Evolutionary conservation across 2,888 invertebrate genomes (phyloP), one percentile per base, ranked within the genome.

Genomic region (Drosophila pseudotakahashii): DNA sequence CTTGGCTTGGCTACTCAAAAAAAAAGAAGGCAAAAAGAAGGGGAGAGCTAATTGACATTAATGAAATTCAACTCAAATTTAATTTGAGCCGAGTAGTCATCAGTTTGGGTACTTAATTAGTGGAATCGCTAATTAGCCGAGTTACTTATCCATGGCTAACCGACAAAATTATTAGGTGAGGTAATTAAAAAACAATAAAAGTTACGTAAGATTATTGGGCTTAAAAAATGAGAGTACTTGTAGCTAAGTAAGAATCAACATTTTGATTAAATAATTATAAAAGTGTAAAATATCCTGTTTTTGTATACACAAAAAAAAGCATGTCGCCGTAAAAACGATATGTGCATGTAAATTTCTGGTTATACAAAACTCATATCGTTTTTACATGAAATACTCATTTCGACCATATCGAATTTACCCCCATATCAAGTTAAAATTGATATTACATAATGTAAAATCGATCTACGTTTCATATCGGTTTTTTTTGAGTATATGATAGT

Each of bases 21-120:
- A 59, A 36, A 59, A 30, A 30, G 1, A 36, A 64, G 32, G n/a
- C 51, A 26, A 36, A 63, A 51, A 37, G 32, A 45, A 23, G 61
- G 52, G 44, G 45, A 52, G 36, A 64, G 23, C 47, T 55, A 64
- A 67, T 58, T 68, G 51, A 59, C 68, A 68, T 51, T 68, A 68
- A 68, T 68, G 59, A 68, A 62, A 62, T 47, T 58, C 51, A 19
- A 45, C 45, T 45, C 30, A 63, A 48, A 47, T 60, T 62, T 41
- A 60, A 60, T 60, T 34, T 39, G 37, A 62, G 60, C 4, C 13
- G 42, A 42, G 10, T 19, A 42, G n/a, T 44, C 59, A 59, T 59
- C 59, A 34, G 23, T 48, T 39, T 14, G 23, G 37, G 32, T 32
- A 39, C 23, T 47, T 23, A 48, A 55, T 54, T 32, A 10, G 37